Percentiles rank a stretch among this genome's conserved stretches.
These are phyloP conservation scores for Xerus rutilus DNA, from an alignment of 2,797 vertebrate species.

Conservation along the genomic window DNA sequence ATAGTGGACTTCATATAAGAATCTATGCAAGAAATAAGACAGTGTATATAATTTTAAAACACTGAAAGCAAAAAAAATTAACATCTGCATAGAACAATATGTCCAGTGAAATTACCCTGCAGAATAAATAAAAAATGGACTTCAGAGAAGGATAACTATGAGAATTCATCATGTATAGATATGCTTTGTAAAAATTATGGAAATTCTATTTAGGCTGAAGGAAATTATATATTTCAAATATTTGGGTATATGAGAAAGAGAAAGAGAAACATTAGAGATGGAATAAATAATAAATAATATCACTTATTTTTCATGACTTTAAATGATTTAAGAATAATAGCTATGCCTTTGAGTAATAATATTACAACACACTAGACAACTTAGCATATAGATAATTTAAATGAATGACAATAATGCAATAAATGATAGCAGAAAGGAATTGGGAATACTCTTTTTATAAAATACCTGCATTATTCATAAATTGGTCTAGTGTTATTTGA, in stretches of 20 bases:
- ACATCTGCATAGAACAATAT: not conserved
- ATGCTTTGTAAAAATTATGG: not conserved
- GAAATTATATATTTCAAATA: not conserved
- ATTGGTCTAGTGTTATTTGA: not conserved
- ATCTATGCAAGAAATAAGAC: not conserved
- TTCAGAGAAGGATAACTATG: not conserved
- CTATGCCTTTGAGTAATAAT: not conserved
- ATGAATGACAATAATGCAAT: not conserved
- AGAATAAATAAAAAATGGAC: not conserved
- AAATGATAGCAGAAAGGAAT: not conserved
- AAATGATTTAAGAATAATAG: not conserved
- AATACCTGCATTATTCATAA: not conserved
- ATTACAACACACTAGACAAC: not conserved
- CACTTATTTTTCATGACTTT: not conserved
- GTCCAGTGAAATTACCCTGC: not conserved
- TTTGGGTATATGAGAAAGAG: not conserved
- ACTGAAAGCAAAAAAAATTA: not conserved
- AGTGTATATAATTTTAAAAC: not conserved
- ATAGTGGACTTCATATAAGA: not conserved
- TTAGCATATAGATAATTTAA: not conserved
- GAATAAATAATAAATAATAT: not conserved
- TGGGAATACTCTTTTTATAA: not conserved
- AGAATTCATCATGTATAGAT: not conserved
- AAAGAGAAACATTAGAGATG: not conserved
- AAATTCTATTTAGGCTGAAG: not conserved